These are phyloP conservation scores for Drosophila helvetica DNA, from an alignment of 2,888 invertebrate genomes.

Conservation along the genomic window DNA sequence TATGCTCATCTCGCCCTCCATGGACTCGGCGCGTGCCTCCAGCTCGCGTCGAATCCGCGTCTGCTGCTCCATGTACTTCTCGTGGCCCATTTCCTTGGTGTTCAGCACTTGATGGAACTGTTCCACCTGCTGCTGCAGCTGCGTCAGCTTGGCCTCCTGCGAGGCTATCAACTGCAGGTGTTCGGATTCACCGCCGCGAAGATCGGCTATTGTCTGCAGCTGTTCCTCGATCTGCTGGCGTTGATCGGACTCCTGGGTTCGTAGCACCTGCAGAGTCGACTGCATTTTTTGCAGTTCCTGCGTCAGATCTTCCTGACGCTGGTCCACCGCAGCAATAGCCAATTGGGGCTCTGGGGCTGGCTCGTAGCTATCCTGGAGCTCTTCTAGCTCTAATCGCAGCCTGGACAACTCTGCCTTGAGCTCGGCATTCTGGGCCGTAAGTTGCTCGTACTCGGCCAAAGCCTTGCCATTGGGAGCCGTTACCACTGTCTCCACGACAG, in stretches of 20 bases:
- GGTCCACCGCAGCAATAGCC: slow-evolving; percentile 36
- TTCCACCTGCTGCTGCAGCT: slow-evolving; percentile 66
- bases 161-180: slow-evolving; percentile 84
- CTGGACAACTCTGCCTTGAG: slow-evolving; percentile 67
- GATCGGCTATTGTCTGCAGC: slow-evolving; percentile 26
- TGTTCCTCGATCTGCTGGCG: slow-evolving; percentile 16
- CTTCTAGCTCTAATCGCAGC: slow-evolving; percentile 55
- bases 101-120: slow-evolving; percentile 73
- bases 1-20: slow-evolving; percentile 81
- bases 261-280: slow-evolving; percentile 4
- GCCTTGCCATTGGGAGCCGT: slow-evolving; percentile 82
- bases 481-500: slow-evolving; percentile 79
- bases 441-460: slow-evolving; percentile 80
- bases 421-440: slow-evolving; percentile 79
- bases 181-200: slow-evolving; percentile 80
- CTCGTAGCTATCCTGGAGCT: slow-evolving; percentile 69
- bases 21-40: slow-evolving; percentile 66
- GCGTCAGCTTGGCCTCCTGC: slow-evolving; percentile 82
- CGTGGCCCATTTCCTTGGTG: slow-evolving; percentile 76
- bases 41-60: slow-evolving; percentile 75
- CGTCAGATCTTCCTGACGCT: background rate
- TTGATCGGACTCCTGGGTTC: background rate
- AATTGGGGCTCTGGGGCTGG: slow-evolving; percentile 20
- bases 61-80: slow-evolving; percentile 78
- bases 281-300: slow-evolving; percentile 29